Conservation (phyloP, 2,888 invertebrate genomes). For the Brassicogethes aeneus region DNA sequence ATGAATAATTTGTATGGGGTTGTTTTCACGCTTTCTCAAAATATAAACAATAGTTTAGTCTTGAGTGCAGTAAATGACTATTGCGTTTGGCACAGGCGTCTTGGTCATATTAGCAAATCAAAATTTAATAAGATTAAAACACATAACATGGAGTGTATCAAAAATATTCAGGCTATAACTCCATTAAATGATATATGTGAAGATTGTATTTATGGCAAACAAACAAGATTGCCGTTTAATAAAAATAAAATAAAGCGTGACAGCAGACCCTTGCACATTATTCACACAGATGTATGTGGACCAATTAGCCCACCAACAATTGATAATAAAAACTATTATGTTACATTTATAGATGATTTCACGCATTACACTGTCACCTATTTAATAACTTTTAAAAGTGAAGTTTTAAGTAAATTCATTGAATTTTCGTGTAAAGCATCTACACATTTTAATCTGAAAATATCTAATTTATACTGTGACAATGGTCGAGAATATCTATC, state of each 20-base stretch:
- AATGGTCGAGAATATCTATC: too few species aligned
- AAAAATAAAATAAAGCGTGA: background rate
- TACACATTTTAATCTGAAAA: constrained; percentile 9
- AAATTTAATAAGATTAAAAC: constrained; percentile 9
- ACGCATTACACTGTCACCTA: constrained; percentile 12
- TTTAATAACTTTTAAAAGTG: too few species aligned
- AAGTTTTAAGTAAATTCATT: too few species aligned
- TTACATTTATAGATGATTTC: constrained; percentile 2
- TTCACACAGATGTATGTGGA: too few species aligned
- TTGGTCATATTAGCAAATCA: constrained; percentile 12
- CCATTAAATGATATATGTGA: background rate
- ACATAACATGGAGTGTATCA: constrained; percentile 4
- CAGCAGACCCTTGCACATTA: background rate
- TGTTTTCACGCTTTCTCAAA: constrained; percentile 3
- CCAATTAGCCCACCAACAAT: constrained; percentile 17
- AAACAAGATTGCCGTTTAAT: too few species aligned
- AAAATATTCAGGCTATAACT: constrained; percentile 8
- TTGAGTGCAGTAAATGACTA: constrained; percentile 4
- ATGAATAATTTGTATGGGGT: constrained; percentile 4
- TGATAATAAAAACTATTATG: constrained; percentile 12
- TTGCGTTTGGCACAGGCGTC: constrained; percentile 10
- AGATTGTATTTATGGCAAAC: constrained; percentile 6
- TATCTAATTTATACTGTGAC: background rate
- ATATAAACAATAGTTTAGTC: constrained; percentile 8
- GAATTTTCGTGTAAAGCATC: constrained; percentile 14